phyloP scores from a whole-genome alignment of 2,113 vertebrate genomes.

The Megaceryle torquata region DNA sequence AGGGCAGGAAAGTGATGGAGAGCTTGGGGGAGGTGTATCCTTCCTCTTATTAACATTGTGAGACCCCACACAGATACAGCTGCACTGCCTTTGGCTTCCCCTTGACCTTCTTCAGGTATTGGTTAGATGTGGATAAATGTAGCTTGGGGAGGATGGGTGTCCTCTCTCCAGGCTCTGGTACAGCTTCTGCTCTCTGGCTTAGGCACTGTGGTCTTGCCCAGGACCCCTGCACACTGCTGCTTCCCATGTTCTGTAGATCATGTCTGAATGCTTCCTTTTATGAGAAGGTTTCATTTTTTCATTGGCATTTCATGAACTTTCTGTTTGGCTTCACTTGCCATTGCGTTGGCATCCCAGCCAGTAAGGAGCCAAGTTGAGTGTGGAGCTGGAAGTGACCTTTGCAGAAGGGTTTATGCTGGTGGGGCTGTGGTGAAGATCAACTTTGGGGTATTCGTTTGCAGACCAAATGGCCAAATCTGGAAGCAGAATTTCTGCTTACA shows the following conservation, averaged over 20 bases:
- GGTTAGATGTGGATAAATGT: neutral
- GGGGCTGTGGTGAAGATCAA: neutral
- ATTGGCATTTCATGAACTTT: neutral
- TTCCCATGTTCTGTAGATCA: neutral
- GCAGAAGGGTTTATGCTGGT: neutral
- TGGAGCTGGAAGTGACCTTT: neutral
- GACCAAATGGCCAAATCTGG: neutral
- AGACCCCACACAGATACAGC: neutral
- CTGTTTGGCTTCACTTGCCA: neutral
- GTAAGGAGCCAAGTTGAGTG: accelerated
- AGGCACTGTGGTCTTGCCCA: neutral
- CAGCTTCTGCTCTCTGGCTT: neutral
- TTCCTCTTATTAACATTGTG: neutral
- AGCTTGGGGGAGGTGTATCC: accelerated
- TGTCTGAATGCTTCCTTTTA: neutral
- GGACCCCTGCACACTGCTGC: neutral
- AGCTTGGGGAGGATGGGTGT: neutral
- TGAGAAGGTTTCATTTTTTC: neutral
- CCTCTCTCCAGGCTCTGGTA: neutral
- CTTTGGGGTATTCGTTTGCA: neutral
- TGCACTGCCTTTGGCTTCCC: neutral
- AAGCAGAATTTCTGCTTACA: neutral
- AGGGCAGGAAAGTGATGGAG: neutral
- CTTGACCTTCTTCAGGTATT: neutral
- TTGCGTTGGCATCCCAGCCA: neutral